Percentiles rank a stretch among this genome's conserved stretches.
Conservation (phyloP, 2,113 vertebrate genomes). For the Rynchops niger region DNA sequence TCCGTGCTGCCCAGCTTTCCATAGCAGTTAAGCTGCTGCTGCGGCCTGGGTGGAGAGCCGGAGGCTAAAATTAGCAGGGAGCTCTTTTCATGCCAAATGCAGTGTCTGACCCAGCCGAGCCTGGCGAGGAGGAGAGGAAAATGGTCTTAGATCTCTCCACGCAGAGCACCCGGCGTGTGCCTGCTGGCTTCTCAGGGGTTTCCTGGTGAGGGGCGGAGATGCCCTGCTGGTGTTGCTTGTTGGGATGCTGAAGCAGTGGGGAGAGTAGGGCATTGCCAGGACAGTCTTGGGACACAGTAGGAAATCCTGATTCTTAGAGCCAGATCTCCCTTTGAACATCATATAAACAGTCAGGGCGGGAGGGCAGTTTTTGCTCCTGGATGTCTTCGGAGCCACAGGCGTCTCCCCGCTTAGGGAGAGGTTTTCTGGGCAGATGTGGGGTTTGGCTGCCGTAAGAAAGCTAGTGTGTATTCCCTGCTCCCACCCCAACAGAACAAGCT, state of each 20-base stretch:
- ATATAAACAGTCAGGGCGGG: background rate
- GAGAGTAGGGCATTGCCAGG: background rate
- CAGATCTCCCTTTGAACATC: background rate
- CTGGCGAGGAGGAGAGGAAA: background rate
- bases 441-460: background rate
- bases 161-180: background rate
- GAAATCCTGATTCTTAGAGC: background rate
- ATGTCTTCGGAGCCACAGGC: background rate
- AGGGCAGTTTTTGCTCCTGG: background rate
- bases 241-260: background rate
- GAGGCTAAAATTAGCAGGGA: conserved; percentile 75
- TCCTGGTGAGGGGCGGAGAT: background rate
- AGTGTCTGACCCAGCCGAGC: conserved; percentile 15
- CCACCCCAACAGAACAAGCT: background rate
- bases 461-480: background rate
- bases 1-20: conserved; percentile 47
- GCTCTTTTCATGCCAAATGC: conserved; percentile 54
- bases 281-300: fast-evolving
- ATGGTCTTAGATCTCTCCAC: background rate
- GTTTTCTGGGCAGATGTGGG: background rate
- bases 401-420: background rate
- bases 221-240: fast-evolving
- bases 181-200: background rate
- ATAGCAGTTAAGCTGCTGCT: conserved; percentile 1
- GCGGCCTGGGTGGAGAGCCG: conserved; percentile 67